phyloP scores from a whole-genome alignment of 2,888 invertebrate species.

The Hemicrepidius hirtus region DNA sequence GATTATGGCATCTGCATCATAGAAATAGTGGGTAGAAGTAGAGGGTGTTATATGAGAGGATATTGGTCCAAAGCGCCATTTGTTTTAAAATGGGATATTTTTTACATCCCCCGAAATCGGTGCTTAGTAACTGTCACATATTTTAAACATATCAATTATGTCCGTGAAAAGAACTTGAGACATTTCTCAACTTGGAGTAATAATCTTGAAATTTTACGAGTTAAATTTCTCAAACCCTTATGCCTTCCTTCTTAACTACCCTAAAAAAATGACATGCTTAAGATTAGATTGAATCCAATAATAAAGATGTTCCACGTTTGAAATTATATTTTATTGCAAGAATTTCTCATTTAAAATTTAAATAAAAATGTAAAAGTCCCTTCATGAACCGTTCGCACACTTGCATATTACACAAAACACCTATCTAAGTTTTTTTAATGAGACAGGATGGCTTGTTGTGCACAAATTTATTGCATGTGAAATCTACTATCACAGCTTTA shows the following conservation, averaged over 20 bases:
- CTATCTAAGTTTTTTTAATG: slow-evolving; percentile 36
- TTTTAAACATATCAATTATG: slow-evolving; percentile 46
- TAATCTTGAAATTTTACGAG: slow-evolving; percentile 16
- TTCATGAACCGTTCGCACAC: slow-evolving; percentile 28
- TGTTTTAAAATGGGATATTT: slow-evolving; percentile 49
- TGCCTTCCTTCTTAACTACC: neutral
- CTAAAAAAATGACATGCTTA: no score
- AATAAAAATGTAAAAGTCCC: slow-evolving; percentile 11
- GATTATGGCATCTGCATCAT: slow-evolving; percentile 23
- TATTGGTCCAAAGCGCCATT: slow-evolving; percentile 38
- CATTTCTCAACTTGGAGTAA: slow-evolving; percentile 25
- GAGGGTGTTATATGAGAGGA: slow-evolving; percentile 32
- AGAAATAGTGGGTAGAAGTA: slow-evolving; percentile 31
- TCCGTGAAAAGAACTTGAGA: slow-evolving; percentile 18
- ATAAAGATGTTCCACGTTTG: no score
- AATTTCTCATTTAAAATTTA: slow-evolving; percentile 2
- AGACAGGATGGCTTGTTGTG: slow-evolving; percentile 35
- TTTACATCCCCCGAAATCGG: slow-evolving; percentile 40
- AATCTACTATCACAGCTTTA: slow-evolving; percentile 37
- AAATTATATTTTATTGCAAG: no score
- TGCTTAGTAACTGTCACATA: slow-evolving; percentile 48
- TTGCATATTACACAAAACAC: slow-evolving; percentile 32
- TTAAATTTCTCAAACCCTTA: neutral
- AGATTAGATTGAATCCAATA: no score
- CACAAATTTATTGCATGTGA: slow-evolving; percentile 43